Evolutionary conservation across 2,797 vertebrate genomes (phyloP).

Genomic region (Prunella strophiata): DNA sequence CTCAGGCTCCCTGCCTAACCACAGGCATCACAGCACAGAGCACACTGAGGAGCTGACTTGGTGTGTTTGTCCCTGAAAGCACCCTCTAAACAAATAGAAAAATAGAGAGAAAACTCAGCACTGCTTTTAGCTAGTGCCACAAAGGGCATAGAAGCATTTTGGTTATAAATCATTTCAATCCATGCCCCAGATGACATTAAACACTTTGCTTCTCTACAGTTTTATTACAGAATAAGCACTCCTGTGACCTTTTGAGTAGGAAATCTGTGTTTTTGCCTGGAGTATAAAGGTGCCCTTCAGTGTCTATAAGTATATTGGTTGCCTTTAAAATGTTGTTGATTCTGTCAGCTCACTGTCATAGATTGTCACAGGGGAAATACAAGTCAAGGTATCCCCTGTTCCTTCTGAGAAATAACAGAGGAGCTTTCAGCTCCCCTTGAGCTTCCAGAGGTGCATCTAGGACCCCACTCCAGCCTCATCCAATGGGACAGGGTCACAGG

Average conservation of each 20-base stretch:
- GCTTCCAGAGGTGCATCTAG: background rate
- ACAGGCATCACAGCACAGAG: background rate
- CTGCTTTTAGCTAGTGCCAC: background rate
- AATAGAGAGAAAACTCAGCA: background rate
- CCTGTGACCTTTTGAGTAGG: constrained; percentile 28
- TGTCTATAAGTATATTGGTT: background rate
- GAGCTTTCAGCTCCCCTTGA: background rate
- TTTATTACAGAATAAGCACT: constrained; percentile 52
- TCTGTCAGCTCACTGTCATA: constrained; percentile 4
- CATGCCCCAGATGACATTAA: constrained; percentile 51
- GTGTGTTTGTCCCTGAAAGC: constrained; percentile 12
- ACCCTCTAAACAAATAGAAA: background rate
- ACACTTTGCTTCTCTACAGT: constrained; percentile 40
- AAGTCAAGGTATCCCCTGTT: background rate
- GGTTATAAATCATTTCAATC: constrained; percentile 40
- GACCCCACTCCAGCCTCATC: background rate
- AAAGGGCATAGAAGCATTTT: constrained; percentile 26
- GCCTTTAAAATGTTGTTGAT: constrained; percentile 10
- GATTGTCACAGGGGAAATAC: background rate
- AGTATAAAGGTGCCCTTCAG: constrained; percentile 45
- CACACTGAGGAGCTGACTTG: background rate
- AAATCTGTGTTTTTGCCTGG: constrained; percentile 23
- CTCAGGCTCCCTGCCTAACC: background rate
- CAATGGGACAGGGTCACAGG: background rate
- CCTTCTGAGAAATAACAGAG: background rate